Conservation (phyloP, 2,113 vertebrate species). For the Notechis scutatus region DNA sequence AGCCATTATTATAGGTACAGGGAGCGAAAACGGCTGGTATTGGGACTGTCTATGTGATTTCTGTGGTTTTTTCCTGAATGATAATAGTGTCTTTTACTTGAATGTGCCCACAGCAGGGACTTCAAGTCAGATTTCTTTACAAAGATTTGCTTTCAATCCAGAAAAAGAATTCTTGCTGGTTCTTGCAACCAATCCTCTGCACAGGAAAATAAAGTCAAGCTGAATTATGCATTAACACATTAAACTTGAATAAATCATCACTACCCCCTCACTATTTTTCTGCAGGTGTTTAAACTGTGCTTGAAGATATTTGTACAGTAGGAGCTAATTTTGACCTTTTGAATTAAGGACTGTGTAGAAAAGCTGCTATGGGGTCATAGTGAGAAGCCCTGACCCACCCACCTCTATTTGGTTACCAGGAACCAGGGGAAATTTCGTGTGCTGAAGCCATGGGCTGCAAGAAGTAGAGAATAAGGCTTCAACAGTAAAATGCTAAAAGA, state of each 20-base stretch:
- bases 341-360: background rate
- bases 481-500: background rate
- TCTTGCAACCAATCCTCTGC: background rate
- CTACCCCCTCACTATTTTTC: background rate
- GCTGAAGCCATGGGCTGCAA: slow-evolving; percentile 43
- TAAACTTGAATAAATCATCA: background rate
- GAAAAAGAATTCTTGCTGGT: background rate
- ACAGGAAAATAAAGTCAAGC: slow-evolving; percentile 10
- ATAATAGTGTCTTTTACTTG: slow-evolving; percentile 11
- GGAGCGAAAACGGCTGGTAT: background rate
- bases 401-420: slow-evolving; percentile 33
- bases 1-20: background rate
- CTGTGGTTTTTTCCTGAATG: background rate
- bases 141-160: slow-evolving; percentile 15
- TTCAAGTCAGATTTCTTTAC: slow-evolving; percentile 4
- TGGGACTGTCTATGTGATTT: background rate
- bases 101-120: background rate
- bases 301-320: background rate
- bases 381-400: rapidly evolving
- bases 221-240: slow-evolving; percentile 17
- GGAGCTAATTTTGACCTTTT: background rate
- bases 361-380: background rate
- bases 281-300: slow-evolving; percentile 5
- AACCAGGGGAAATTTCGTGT: slow-evolving; percentile 39
- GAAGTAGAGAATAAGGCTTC: slow-evolving; percentile 34